Percentiles rank a stretch among this genome's conserved stretches.
Conservation (phyloP, 2,888 invertebrate genomes). For the Petrophora chlorosata region DNA sequence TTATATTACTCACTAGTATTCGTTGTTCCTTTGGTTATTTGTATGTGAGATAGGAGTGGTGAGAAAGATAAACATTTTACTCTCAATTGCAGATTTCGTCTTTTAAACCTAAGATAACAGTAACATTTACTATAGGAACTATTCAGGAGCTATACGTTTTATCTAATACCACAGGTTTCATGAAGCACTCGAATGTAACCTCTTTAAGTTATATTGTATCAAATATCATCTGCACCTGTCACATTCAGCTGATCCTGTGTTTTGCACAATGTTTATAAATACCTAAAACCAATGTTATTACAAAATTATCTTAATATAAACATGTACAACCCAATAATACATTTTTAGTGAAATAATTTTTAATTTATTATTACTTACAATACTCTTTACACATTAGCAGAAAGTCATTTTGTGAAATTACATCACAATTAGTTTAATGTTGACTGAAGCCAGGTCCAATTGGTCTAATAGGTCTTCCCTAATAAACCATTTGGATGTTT, state of each 20-base stretch:
- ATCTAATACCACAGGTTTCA: neutral
- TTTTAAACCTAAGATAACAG: neutral
- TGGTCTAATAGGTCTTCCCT: no score
- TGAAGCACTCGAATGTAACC: constrained; percentile 5
- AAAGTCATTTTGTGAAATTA: no score
- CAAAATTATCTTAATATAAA: no score
- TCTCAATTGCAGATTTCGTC: neutral
- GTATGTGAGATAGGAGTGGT: neutral
- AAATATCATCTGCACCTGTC: constrained; percentile 14
- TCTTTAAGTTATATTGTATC: constrained; percentile 8
- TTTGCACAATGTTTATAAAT: neutral
- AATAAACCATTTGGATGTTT: no score
- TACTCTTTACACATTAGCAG: no score
- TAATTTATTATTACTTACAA: no score
- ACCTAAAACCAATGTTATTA: no score
- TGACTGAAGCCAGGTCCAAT: no score
- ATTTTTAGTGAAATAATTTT: no score
- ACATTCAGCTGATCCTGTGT: constrained; percentile 23
- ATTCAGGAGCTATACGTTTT: neutral
- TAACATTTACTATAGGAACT: neutral
- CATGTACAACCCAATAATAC: no score
- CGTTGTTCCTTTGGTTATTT: neutral
- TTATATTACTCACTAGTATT: constrained; percentile 15
- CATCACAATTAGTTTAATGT: no score
- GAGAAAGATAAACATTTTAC: constrained; percentile 4